A percentile compares a stretch with the other conserved stretches of the same genome.
Evolutionary conservation across 2,888 invertebrate genomes (phyloP).

Genomic region (Eutolmus rufibarbis): DNA sequence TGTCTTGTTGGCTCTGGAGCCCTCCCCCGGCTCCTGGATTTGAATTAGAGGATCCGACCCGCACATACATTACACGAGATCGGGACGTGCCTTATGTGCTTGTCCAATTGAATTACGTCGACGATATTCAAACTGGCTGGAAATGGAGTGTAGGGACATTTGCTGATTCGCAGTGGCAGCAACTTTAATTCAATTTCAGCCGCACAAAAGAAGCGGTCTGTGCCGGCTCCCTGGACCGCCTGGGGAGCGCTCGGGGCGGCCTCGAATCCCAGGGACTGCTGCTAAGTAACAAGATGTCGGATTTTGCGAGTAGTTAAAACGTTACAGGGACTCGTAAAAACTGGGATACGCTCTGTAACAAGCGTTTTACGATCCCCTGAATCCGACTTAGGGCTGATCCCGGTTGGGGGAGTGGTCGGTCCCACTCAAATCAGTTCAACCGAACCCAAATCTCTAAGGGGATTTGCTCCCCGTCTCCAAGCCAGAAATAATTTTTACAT

Average conservation of each 20-base stretch:
- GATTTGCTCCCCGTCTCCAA: not conserved
- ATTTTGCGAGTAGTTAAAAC: not conserved
- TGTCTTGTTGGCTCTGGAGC: not conserved
- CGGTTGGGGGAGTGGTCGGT: not conserved
- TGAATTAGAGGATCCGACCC: conserved; percentile 9
- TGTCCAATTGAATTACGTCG: conserved; percentile 22
- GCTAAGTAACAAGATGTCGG: not conserved
- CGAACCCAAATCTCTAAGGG: not conserved
- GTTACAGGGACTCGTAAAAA: not conserved
- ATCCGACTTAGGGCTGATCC: not conserved
- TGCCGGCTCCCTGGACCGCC: not conserved
- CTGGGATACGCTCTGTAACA: not conserved
- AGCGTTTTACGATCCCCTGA: not conserved
- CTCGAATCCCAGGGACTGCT: not conserved
- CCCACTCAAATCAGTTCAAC: not conserved
- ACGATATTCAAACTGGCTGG: not conserved
- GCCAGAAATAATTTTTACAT: not conserved
- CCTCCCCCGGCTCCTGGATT: not conserved
- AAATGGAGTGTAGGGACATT: not conserved
- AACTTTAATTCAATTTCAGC: not conserved
- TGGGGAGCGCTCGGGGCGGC: not conserved
- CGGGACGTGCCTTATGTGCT: conserved; percentile 14
- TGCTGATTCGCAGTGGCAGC: not conserved
- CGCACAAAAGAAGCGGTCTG: not conserved
- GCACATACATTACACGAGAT: conserved; percentile 14